Conservation (phyloP, 2,888 invertebrate genomes). For the Nycteola revayana region DNA sequence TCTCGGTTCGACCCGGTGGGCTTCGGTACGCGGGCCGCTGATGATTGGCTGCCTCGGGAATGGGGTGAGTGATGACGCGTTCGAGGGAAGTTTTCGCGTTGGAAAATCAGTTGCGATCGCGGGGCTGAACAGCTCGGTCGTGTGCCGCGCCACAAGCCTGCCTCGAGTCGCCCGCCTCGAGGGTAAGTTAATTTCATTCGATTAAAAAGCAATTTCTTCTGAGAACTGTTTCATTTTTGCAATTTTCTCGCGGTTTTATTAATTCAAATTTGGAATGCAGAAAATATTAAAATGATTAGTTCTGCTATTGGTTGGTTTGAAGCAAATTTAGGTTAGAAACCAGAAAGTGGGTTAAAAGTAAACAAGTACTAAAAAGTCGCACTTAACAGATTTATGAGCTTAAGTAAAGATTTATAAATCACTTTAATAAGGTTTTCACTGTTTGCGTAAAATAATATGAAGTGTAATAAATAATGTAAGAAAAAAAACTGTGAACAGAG, state of each 20-base stretch:
- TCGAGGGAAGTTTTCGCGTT: conserved; percentile 77
- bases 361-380: neutral
- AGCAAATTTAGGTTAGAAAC: neutral
- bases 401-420: no score
- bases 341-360: neutral
- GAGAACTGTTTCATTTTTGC: conserved; percentile 53
- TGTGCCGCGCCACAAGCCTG: conserved; percentile 51
- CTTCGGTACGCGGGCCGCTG: conserved; percentile 43
- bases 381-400: no score
- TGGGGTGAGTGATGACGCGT: conserved; percentile 76
- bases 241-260: conserved; percentile 31
- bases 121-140: conserved; percentile 66
- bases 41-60: conserved; percentile 59
- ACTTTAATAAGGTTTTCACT: no score
- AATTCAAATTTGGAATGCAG: conserved; percentile 33
- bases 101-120: conserved; percentile 73
- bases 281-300: conserved; percentile 20
- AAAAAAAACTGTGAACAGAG: no score
- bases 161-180: conserved; percentile 54
- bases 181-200: conserved; percentile 78
- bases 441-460: no score
- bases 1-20: conserved; percentile 57
- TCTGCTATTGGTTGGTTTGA: conserved; percentile 11
- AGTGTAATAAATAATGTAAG: no score
- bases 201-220: conserved; percentile 79